phyloP scores from a whole-genome alignment of 2,113 vertebrate species.

The Barbus barbus region DNA sequence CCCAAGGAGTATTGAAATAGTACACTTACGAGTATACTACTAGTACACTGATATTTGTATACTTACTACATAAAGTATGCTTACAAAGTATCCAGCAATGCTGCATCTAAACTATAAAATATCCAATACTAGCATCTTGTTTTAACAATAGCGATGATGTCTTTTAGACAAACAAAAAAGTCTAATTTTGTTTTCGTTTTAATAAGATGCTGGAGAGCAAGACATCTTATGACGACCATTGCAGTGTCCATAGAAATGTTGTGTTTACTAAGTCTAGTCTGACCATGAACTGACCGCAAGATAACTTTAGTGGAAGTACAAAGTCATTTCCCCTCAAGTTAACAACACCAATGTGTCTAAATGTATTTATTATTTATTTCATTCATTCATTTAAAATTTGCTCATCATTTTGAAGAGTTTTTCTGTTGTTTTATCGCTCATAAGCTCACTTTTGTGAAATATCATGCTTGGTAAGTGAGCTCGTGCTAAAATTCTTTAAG shows the following conservation, averaged over 20 bases:
- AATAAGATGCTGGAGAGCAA: too few relatives aligned
- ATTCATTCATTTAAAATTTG: background rate
- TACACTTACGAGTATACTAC: too few relatives aligned
- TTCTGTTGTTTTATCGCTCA: background rate
- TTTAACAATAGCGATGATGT: background rate
- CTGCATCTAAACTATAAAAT: background rate
- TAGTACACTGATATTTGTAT: too few relatives aligned
- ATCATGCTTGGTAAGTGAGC: background rate
- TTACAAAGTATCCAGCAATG: background rate
- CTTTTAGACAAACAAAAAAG: background rate
- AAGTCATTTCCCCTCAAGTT: background rate
- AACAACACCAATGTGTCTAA: background rate
- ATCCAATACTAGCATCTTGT: background rate
- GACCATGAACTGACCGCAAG: background rate
- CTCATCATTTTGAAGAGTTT: background rate
- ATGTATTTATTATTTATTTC: background rate
- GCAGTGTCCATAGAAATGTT: too few relatives aligned
- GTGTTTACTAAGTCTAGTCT: too few relatives aligned
- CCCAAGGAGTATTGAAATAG: too few relatives aligned
- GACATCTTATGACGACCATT: too few relatives aligned
- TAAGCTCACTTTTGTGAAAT: background rate
- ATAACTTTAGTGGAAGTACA: background rate
- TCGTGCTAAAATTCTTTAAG: background rate
- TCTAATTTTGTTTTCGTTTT: too few relatives aligned
- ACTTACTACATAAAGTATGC: too few relatives aligned